Percentiles rank a stretch among this genome's conserved stretches.
phyloP scores from a whole-genome alignment of 2,888 invertebrate genomes.

The Ophion obscuratus region DNA sequence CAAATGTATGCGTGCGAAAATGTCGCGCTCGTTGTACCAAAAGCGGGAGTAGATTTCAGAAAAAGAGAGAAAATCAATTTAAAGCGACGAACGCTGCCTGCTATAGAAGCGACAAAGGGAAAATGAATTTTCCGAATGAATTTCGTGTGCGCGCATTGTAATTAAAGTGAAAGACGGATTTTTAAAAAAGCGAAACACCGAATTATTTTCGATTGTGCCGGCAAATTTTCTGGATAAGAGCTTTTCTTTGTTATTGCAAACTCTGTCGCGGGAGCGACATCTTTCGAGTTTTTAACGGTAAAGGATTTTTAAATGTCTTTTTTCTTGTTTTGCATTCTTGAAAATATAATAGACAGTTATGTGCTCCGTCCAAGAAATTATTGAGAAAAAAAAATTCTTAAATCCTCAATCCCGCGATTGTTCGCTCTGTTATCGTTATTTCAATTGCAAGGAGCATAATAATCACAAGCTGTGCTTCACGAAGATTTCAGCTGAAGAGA shows the following conservation, averaged over 20 bases:
- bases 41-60: neutral
- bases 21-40: neutral
- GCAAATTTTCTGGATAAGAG: slow-evolving; percentile 3
- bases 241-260: neutral
- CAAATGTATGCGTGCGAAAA: neutral
- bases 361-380: slow-evolving; percentile 62
- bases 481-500: slow-evolving; percentile 12
- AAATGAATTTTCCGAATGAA: neutral
- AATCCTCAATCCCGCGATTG: slow-evolving; percentile 10
- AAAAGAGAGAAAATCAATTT: neutral
- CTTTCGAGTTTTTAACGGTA: neutral
- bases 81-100: neutral
- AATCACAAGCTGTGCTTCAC: slow-evolving; percentile 1
- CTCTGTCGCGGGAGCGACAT: neutral
- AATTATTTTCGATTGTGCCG: neutral
- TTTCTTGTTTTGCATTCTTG: slow-evolving; percentile 7
- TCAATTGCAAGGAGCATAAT: neutral
- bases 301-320: slow-evolving; percentile 9
- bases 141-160: slow-evolving; percentile 12
- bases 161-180: slow-evolving; percentile 43
- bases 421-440: slow-evolving; percentile 12
- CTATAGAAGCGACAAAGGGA: neutral
- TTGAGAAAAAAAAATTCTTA: slow-evolving; percentile 16
- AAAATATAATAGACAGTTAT: slow-evolving; percentile 34
- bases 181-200: slow-evolving; percentile 2